Evolutionary conservation across 2,888 invertebrate genomes (phyloP), one percentile per base, ranked within the genome.

Genomic region (Lordiphosa andalusiaca): DNA sequence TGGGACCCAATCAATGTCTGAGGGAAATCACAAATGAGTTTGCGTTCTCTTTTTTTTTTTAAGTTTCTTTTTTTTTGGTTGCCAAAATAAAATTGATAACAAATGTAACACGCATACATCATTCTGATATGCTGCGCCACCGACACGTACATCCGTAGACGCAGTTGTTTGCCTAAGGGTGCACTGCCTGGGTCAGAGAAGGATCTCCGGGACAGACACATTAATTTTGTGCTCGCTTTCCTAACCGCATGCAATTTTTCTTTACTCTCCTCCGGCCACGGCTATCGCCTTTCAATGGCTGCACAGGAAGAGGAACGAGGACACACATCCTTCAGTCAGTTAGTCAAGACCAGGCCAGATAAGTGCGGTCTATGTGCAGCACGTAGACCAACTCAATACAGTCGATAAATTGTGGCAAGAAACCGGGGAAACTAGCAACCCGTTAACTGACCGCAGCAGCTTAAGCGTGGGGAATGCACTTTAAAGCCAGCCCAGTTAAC

Each of bases 231-330:
- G 77, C 76, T 82, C 60, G 73, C 76, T 82, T 64, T 67, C 41
- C 67, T 65, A 81, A 81, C 80, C 85, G 74, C 80, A 85, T 81
- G 84, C 85, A 81, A 85, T 81, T 81, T 85, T 81, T 81, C 80
- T 84, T 73, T 53, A 63, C 71, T 76, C 44, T 64, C 61, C 40
- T 33, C 64, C 56, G 10, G 19, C 40, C n/a, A 21, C 40, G 48
- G 73, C 80, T 83, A 73, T 76, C 83, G 84, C 68, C 69, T 76
- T 83, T 70, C 83, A 80, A 53, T 80, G 76, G 71, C 68, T 55
- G 84, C 73, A 76, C 68, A 69, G 61, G 62, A 52, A 50, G 16
- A 16, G 38, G 13, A 12, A 6, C 25, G 38, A 21, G 30, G 47
- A 49, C 44, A 12, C 40, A 56, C 47, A 46, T 42, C 67, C 49